phyloP scores from a whole-genome alignment of 2,113 vertebrate genomes.

The Miniopterus natalensis region DNA sequence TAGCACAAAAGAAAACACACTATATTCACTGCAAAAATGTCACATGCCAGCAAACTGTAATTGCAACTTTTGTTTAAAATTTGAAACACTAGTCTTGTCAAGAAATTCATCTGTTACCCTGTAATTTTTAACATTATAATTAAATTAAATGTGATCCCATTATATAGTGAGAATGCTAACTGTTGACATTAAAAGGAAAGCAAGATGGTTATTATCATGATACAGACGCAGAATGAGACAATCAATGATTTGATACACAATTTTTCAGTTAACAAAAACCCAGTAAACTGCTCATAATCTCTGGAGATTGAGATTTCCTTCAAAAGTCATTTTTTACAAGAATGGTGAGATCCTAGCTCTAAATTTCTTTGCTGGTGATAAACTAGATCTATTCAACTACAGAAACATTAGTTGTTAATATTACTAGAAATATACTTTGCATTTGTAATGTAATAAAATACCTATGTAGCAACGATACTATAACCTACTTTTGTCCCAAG shows the following conservation, averaged over 20 bases:
- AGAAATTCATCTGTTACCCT: slow-evolving; percentile 40
- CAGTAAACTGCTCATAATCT: slow-evolving; percentile 35
- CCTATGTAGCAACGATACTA: not conserved
- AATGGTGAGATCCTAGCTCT: not conserved
- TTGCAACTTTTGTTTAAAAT: slow-evolving; percentile 47
- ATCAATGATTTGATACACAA: not conserved
- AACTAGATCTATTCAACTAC: not conserved
- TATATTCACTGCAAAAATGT: not conserved
- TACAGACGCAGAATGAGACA: not conserved
- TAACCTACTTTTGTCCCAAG: not conserved
- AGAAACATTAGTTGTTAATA: not conserved
- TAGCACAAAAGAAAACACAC: not conserved
- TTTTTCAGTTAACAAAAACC: not conserved
- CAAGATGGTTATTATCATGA: not conserved
- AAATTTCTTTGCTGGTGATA: not conserved
- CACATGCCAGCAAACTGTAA: slow-evolving; percentile 23
- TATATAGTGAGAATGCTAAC: slow-evolving; percentile 12
- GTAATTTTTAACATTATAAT: slow-evolving; percentile 23
- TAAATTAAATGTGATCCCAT: slow-evolving; percentile 9
- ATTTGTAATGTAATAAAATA: not conserved
- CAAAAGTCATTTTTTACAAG: not conserved
- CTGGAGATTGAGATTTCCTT: not conserved
- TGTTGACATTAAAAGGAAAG: slow-evolving; percentile 30
- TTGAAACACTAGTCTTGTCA: slow-evolving; percentile 11
- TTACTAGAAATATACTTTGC: not conserved